A percentile compares a stretch with the other conserved stretches of the same genome.
Evolutionary conservation across 2,797 vertebrate species (phyloP).

Genomic region (Leuciscus waleckii): DNA sequence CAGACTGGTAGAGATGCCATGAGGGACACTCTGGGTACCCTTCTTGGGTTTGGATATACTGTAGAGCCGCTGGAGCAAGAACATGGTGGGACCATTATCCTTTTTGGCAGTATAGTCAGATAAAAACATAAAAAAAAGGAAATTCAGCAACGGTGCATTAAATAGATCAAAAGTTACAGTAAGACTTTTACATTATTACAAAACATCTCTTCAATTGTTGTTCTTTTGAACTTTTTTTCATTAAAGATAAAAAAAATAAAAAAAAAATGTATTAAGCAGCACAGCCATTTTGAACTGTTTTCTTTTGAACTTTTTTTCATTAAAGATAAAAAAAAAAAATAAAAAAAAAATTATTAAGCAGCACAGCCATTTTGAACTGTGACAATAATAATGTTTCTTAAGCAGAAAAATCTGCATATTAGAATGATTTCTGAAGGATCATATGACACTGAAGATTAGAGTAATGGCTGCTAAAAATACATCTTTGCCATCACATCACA

Average conservation of each 20-base stretch:
- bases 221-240: background rate
- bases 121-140: background rate
- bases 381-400: background rate
- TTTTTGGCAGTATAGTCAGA: background rate
- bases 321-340: background rate
- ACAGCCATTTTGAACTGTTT: too few relatives aligned
- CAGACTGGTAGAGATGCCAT: constrained; percentile 83
- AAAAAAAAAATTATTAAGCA: too few relatives aligned
- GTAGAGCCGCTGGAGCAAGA: constrained; percentile 89
- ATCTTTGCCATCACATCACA: background rate
- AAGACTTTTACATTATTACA: background rate
- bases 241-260: background rate
- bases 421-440: background rate
- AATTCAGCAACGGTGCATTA: background rate
- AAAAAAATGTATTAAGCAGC: too few relatives aligned
- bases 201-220: background rate
- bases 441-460: background rate
- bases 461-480: background rate
- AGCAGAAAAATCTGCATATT: background rate
- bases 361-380: background rate
- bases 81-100: constrained; percentile 73
- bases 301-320: background rate
- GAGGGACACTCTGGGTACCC: constrained; percentile 84
- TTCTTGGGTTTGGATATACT: constrained; percentile 89
- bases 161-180: background rate